Percentiles rank a stretch among this genome's conserved stretches.
Evolutionary conservation across 2,113 vertebrate species (phyloP).

Genomic region (Poeciliopsis prolifica): DNA sequence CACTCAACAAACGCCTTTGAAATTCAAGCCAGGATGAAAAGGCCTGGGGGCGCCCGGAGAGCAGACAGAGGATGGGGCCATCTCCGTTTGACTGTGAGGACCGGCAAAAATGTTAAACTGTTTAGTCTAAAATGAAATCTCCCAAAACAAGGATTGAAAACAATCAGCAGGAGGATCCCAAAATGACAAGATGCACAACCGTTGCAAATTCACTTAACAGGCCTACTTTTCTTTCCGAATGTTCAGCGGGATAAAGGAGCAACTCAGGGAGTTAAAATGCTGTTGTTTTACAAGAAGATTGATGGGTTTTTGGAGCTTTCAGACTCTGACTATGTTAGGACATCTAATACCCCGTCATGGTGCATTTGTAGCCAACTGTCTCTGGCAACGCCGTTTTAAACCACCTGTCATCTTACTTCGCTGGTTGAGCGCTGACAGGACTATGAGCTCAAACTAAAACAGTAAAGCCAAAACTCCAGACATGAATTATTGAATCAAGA

Average conservation of each 20-base stretch:
- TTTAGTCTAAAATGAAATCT: slow-evolving; percentile 2
- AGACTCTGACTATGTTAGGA: slow-evolving; percentile 36
- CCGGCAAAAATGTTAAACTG: slow-evolving; percentile 1
- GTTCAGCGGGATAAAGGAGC: slow-evolving; percentile 27
- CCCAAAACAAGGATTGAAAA: neutral
- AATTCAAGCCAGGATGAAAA: slow-evolving; percentile 59
- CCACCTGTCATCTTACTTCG: slow-evolving; percentile 21
- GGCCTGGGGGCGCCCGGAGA: neutral
- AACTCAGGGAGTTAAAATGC: slow-evolving; percentile 30
- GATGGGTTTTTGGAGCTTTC: slow-evolving; percentile 45
- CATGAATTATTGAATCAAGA: neutral
- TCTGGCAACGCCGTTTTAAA: slow-evolving; percentile 54
- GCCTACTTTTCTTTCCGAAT: slow-evolving; percentile 23
- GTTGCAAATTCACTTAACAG: slow-evolving; percentile 16
- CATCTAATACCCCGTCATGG: slow-evolving; percentile 44
- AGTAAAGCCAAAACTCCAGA: neutral
- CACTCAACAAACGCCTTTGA: slow-evolving; percentile 50
- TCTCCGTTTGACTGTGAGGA: slow-evolving; percentile 16
- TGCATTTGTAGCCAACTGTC: slow-evolving; percentile 54
- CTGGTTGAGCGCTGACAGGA: slow-evolving; percentile 17
- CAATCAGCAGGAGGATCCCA: neutral
- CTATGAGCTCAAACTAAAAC: neutral
- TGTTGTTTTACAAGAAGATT: slow-evolving; percentile 44
- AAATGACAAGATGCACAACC: slow-evolving; percentile 24
- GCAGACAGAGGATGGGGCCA: slow-evolving; percentile 6